phyloP scores from a whole-genome alignment of 2,113 vertebrate genomes.

The Carettochelys insculpta region DNA sequence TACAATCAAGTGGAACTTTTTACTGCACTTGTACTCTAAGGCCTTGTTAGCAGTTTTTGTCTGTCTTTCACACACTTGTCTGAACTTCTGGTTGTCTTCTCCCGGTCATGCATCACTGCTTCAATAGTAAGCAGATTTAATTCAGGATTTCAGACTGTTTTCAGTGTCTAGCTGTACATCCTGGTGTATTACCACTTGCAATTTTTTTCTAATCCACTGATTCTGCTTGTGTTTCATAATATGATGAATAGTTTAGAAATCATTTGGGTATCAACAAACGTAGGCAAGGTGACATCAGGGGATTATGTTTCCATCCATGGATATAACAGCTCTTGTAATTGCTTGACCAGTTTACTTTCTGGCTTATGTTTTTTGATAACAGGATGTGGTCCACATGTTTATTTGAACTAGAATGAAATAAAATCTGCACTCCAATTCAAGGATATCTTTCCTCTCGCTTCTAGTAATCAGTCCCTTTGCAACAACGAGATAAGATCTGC shows the following conservation, averaged over 20 bases:
- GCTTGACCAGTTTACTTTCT: background rate
- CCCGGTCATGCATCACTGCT: accelerated
- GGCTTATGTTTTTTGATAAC: background rate
- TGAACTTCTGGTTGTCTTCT: background rate
- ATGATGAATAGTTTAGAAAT: background rate
- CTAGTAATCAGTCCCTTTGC: background rate
- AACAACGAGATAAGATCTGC: background rate
- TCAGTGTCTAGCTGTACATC: background rate
- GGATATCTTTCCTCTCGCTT: background rate
- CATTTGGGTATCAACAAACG: background rate
- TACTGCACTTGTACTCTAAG: background rate
- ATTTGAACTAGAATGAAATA: background rate
- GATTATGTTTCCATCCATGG: background rate
- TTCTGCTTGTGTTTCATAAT: background rate
- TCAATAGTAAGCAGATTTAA: background rate
- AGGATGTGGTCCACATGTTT: background rate
- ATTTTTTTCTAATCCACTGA: background rate
- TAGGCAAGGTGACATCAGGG: background rate
- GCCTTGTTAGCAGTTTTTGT: background rate
- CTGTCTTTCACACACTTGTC: background rate
- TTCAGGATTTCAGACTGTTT: background rate
- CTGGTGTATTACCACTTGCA: accelerated
- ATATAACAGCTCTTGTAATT: background rate
- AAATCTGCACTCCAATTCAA: background rate
- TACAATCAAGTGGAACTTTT: background rate